Base-by-base conservation (phyloP, 2,797 vertebrate species). In the Gymnoscopelus braueri region DNA sequence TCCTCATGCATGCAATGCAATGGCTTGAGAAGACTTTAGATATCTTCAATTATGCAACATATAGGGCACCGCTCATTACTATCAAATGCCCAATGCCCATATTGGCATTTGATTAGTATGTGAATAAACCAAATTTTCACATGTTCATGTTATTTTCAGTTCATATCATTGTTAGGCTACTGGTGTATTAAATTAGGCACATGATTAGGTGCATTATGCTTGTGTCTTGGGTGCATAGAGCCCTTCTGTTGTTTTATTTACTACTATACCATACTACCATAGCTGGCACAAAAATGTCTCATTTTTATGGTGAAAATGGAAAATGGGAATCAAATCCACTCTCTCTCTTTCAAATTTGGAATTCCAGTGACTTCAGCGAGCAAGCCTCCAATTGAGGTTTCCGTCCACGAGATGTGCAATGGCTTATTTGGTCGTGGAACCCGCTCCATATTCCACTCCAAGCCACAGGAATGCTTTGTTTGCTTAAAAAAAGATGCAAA, bases 361-460 rank as follows among this genome's bases (percentile, higher is more conserved):
- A 85, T 65, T 84, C 63, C 61, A 84, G 79, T 85, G 89, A 89
- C 80, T 91, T 91, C 79, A 88, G 79, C 77, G 50, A 83, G 78
- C 76, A 89, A 87, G 85, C 84, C 85, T 87, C 75, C 81, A 90
- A 86, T 85, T 90, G 87, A 89, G 80, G 88, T 89, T 91, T 92
- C 80, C 63, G 29, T 89, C 78, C 80, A 83, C 32, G 62, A 88
- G 82, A 88, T 79, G 74, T 74, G 69, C 77, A 82, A 83, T 87
- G 75, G 81, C 82, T 81, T 87, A 82, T 87, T 87, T 88, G 78
- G 83, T 71, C 70, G 82, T 81, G 57, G 67, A 82, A 60, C 58
- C 59, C 44, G 6, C 83, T 87, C 87, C 78, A 64, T 77, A 67
- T 76, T 84, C 82, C 71, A 77, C 81, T 86, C 77, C 67, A 84